Percentiles rank a stretch among this genome's conserved stretches.
Conservation (phyloP, 2,113 vertebrate species). For the Cettia cetti region DNA sequence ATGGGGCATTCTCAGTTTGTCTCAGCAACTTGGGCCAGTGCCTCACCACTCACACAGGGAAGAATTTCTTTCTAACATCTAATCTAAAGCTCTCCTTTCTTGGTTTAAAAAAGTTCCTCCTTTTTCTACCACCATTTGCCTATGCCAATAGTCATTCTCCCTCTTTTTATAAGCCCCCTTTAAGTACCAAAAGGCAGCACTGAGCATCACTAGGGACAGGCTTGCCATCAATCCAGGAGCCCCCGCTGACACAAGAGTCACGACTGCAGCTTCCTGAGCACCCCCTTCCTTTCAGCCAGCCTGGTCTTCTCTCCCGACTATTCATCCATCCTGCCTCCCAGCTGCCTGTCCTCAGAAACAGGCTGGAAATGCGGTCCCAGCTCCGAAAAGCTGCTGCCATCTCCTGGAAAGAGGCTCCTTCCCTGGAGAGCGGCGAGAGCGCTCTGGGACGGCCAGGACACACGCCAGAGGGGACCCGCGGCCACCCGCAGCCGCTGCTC, state of each 20-base stretch:
- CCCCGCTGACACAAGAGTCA: accelerated
- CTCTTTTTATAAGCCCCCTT: neutral
- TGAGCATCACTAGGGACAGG: neutral
- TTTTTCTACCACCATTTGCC: neutral
- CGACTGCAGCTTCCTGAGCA: neutral
- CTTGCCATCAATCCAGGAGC: neutral
- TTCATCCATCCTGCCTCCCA: neutral
- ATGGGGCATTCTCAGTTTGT: neutral
- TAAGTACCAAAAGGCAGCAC: neutral
- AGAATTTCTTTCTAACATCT: neutral
- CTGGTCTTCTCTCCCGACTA: neutral
- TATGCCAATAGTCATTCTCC: neutral
- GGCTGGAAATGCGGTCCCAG: neutral
- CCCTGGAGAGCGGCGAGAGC: neutral
- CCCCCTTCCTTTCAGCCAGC: neutral
- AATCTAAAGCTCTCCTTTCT: neutral
- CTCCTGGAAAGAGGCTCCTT: constrained; percentile 55
- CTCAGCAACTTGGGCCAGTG: neutral
- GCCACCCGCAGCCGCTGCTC: neutral
- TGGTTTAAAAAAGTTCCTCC: neutral
- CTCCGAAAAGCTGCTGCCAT: constrained; percentile 58
- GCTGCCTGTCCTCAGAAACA: neutral
- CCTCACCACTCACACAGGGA: neutral
- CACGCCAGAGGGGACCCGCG: neutral
- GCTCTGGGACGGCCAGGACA: accelerated